Conservation (phyloP, 2,888 invertebrate species). For the Tetanocera ferruginea region DNA sequence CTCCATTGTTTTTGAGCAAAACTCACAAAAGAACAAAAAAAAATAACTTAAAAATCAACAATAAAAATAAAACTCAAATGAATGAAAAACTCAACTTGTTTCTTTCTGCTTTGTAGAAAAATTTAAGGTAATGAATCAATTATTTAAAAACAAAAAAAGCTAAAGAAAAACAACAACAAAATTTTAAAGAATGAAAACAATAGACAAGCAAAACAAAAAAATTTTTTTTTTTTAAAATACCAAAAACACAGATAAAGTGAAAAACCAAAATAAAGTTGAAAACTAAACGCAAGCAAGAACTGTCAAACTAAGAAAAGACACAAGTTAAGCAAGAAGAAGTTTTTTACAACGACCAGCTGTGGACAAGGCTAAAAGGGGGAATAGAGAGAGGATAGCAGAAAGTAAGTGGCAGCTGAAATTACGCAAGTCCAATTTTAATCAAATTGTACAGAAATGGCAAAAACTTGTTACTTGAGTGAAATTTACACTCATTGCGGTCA, state of each 20-base stretch:
- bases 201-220: slow-evolving; percentile 26
- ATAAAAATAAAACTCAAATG: no score
- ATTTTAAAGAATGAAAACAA: slow-evolving; percentile 24
- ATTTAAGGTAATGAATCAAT: slow-evolving; percentile 24
- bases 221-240: no score
- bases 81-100: neutral
- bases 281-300: slow-evolving; percentile 38
- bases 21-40: no score
- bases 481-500: neutral
- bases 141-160: slow-evolving; percentile 32
- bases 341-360: neutral
- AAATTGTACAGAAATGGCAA: slow-evolving; percentile 15
- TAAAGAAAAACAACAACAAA: neutral
- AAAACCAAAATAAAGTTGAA: slow-evolving; percentile 14
- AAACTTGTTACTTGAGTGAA: neutral
- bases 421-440: slow-evolving; percentile 49
- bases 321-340: neutral
- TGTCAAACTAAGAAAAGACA: slow-evolving; percentile 26
- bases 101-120: neutral
- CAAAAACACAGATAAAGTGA: slow-evolving; percentile 17
- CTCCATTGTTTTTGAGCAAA: no score
- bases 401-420: slow-evolving; percentile 43
- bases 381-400: no score
- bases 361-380: no score
- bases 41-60: no score